A percentile compares a stretch with the other conserved stretches of the same genome.
Evolutionary conservation across 2,113 vertebrate genomes (phyloP).

Genomic region (Todiramphus chloris): DNA sequence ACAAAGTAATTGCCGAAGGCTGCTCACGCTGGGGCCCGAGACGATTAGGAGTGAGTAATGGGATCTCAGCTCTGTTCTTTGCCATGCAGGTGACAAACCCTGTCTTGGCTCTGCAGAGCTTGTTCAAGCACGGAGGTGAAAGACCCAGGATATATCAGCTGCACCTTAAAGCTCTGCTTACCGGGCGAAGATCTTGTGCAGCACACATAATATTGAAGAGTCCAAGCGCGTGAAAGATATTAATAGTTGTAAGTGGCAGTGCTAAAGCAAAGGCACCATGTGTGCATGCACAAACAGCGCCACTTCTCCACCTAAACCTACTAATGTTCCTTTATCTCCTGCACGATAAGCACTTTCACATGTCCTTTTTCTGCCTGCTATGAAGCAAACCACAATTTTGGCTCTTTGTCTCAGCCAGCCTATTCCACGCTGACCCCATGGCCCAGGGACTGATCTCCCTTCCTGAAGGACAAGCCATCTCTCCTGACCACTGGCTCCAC

Average conservation of each 20-base stretch:
- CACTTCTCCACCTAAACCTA: not conserved
- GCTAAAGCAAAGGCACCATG: not conserved
- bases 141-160: not conserved
- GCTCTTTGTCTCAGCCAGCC: not conserved
- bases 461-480: not conserved
- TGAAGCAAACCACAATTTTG: not conserved
- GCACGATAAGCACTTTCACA: not conserved
- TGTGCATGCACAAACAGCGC: fast-evolving
- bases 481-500: not conserved
- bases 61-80: not conserved
- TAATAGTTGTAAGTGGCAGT: not conserved
- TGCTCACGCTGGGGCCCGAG: not conserved
- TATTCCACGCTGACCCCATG: not conserved
- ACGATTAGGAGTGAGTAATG: not conserved
- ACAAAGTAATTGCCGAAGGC: not conserved
- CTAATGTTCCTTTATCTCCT: not conserved
- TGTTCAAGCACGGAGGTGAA: not conserved
- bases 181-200: fast-evolving
- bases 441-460: not conserved
- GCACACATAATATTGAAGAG: not conserved
- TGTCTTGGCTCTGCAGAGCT: not conserved
- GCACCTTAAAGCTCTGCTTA: not conserved
- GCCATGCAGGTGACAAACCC: fast-evolving
- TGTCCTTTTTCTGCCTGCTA: not conserved
- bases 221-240: not conserved